Conservation (phyloP, 2,113 vertebrate species). For the Cyprinus carpio region DNA sequence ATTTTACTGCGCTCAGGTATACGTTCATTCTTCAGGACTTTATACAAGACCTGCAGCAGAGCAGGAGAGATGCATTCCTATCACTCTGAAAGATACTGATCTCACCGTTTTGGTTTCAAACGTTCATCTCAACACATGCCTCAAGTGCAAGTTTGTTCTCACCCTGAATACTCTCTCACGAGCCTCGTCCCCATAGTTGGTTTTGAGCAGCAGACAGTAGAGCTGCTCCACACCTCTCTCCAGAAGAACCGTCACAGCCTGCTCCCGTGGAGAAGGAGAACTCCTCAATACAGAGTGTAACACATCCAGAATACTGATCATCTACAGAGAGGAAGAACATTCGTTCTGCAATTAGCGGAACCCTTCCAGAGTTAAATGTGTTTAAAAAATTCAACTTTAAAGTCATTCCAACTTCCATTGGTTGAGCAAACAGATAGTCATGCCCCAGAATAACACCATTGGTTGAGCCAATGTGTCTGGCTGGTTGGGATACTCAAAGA, state of each 20-base stretch:
- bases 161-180: conserved; percentile 91
- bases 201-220: conserved; percentile 84
- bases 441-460: no score
- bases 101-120: neutral
- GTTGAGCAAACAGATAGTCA: neutral
- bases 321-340: conserved; percentile 67
- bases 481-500: neutral
- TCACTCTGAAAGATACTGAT: neutral
- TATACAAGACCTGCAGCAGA: conserved; percentile 82
- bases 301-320: conserved; percentile 83
- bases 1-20: conserved; percentile 85
- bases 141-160: conserved; percentile 22
- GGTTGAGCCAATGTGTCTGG: neutral
- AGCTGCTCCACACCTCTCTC: conserved; percentile 90
- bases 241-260: conserved; percentile 81
- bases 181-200: conserved; percentile 78
- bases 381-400: no score
- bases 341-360: neutral
- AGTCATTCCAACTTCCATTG: no score
- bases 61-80: neutral
- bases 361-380: no score
- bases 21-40: conserved; percentile 89
- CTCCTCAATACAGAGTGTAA: conserved; percentile 82
- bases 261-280: conserved; percentile 79
- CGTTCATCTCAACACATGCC: neutral